These are phyloP conservation scores for Plotosus lineatus DNA, from an alignment of 2,113 vertebrate species.

Conservation along the genomic window DNA sequence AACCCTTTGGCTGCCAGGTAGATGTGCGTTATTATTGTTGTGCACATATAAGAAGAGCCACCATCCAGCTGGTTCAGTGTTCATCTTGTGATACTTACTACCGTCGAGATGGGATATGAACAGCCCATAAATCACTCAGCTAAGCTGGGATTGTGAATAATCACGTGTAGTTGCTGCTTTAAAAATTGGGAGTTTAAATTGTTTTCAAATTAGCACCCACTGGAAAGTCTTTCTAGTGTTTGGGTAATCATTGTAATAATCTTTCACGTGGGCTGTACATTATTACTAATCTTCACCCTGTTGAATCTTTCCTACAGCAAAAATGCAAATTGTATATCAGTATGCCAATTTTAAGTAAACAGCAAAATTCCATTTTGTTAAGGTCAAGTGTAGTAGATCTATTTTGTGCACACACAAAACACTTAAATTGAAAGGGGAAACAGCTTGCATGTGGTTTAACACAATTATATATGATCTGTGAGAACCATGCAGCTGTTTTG, in stretches of 20 bases:
- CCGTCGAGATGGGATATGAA: conserved; percentile 13
- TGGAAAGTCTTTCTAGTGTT: background rate
- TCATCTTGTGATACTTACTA: conserved; percentile 46
- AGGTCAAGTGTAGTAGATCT: conserved; percentile 41
- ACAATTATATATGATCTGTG: conserved; percentile 19
- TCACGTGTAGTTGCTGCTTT: background rate
- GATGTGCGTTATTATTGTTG: conserved; percentile 42
- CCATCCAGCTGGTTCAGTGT: conserved; percentile 32
- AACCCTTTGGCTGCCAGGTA: background rate
- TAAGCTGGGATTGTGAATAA: background rate
- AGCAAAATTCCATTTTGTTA: background rate
- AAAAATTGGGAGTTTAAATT: background rate
- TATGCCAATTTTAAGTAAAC: background rate
- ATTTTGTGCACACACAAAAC: background rate
- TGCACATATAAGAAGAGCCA: conserved; percentile 28
- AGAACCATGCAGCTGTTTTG: background rate
- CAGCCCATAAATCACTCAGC: background rate
- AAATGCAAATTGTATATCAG: background rate
- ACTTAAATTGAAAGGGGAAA: conserved; percentile 43
- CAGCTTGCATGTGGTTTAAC: conserved; percentile 28
- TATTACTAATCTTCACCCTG: background rate
- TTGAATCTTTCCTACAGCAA: background rate
- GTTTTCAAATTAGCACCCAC: background rate
- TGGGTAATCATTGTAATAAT: background rate
- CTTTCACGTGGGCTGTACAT: background rate